These are phyloP conservation scores for Ciconia boyciana DNA, from an alignment of 2,113 vertebrate genomes.

Conservation along the genomic window DNA sequence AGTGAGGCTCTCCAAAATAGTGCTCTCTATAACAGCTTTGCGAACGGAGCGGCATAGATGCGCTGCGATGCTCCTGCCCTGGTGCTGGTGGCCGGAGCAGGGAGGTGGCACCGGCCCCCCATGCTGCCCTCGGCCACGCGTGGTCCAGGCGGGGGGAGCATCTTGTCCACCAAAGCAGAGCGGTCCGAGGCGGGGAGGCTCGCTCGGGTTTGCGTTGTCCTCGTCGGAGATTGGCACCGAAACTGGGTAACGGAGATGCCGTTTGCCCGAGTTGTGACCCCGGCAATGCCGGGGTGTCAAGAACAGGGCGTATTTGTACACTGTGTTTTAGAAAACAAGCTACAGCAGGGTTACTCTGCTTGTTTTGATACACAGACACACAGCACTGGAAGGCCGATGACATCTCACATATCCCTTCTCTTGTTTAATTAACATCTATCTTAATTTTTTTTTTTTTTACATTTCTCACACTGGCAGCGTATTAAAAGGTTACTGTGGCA, in stretches of 20 bases:
- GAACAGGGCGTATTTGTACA: background rate
- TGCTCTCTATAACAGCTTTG: background rate
- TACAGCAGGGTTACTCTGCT: background rate
- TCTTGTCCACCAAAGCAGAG: background rate
- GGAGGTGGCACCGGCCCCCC: background rate
- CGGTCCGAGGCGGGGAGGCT: background rate
- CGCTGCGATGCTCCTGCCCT: background rate
- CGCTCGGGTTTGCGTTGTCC: background rate
- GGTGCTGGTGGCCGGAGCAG: background rate
- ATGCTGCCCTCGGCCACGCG: fast-evolving
- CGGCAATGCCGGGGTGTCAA: background rate
- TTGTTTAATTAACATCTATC: slow-evolving; percentile 64
- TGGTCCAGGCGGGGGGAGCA: background rate
- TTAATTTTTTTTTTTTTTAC: background rate
- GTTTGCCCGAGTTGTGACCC: background rate
- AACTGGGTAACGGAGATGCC: background rate
- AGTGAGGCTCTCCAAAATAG: background rate
- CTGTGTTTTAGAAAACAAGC: background rate
- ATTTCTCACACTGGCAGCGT: slow-evolving; percentile 32
- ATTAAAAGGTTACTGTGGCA: slow-evolving; percentile 53
- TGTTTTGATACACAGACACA: slow-evolving; percentile 3
- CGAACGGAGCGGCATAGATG: fast-evolving
- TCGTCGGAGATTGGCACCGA: background rate
- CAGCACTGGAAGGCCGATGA: background rate
- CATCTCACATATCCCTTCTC: slow-evolving; percentile 46